Evolutionary conservation across 2,113 vertebrate species (phyloP).

Genomic region (Solea solea): DNA sequence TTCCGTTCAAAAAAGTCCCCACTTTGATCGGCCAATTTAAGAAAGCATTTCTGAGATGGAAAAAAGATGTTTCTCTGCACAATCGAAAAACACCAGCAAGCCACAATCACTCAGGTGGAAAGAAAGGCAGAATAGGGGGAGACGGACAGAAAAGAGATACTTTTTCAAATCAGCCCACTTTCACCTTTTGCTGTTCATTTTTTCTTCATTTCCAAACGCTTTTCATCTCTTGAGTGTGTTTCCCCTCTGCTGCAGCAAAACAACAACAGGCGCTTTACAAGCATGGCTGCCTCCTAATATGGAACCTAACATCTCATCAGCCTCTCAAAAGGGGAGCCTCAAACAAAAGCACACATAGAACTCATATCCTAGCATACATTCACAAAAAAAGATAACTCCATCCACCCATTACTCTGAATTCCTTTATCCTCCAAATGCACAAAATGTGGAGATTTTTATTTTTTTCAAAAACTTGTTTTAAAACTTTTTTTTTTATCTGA

Average conservation of each 20-base stretch:
- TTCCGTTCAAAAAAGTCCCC: constrained; percentile 28
- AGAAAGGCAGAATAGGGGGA: not conserved
- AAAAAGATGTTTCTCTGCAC: constrained; percentile 38
- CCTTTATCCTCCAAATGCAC: constrained; percentile 5
- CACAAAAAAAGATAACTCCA: not conserved
- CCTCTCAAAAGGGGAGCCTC: constrained; percentile 30
- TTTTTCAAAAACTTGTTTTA: not conserved
- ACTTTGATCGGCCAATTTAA: constrained; percentile 46
- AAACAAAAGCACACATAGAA: constrained; percentile 11
- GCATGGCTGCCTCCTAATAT: constrained; percentile 68
- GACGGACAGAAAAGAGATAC: constrained; percentile 40
- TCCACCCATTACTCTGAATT: not conserved
- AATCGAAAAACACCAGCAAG: constrained; percentile 34
- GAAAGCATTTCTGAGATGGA: constrained; percentile 22
- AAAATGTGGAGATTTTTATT: not conserved
- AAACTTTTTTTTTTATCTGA: not conserved
- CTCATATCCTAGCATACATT: not conserved
- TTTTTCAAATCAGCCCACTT: constrained; percentile 50
- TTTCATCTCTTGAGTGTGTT: constrained; percentile 52
- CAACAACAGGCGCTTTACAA: constrained; percentile 64
- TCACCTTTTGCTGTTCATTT: constrained; percentile 47
- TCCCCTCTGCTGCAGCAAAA: constrained; percentile 55
- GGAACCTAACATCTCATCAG: constrained; percentile 49
- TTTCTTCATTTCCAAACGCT: constrained; percentile 36
- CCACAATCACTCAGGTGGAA: constrained; percentile 31